These are phyloP conservation scores for Porites australiensis DNA, from an alignment of 64 coral and sea anemone genomes.

Conservation along the genomic window DNA sequence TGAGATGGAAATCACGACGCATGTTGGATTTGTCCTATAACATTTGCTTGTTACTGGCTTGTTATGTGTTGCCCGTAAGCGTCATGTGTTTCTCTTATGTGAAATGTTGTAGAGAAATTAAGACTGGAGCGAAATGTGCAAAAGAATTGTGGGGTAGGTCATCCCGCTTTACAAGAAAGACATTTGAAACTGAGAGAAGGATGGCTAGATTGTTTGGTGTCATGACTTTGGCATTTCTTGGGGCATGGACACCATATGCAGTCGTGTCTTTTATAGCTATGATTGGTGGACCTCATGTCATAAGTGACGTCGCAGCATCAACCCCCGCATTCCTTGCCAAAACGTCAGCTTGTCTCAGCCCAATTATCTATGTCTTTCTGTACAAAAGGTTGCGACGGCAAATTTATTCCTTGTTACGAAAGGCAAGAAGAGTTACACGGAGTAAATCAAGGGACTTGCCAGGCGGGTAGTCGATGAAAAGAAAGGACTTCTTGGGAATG, in stretches of 20 bases:
- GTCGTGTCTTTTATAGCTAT: neutral
- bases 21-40: constrained; percentile 48
- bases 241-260: constrained; percentile 61
- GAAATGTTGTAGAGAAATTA: constrained; percentile 16
- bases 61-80: constrained; percentile 50
- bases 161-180: constrained; percentile 10
- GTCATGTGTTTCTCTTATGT: constrained; percentile 18
- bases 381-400: constrained; percentile 15
- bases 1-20: constrained; percentile 46
- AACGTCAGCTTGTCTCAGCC: constrained; percentile 12
- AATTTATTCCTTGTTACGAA: too few species aligned
- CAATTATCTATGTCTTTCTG: constrained; percentile 39
- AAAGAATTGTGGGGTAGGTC: neutral
- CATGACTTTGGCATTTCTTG: constrained; percentile 16
- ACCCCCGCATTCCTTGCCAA: constrained; percentile 29
- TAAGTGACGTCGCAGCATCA: neutral
- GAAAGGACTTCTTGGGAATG: too few species aligned
- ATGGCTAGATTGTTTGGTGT: neutral
- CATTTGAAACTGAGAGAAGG: neutral
- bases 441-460: too few species aligned
- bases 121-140: neutral
- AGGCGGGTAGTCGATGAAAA: too few species aligned
- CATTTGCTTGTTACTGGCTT: constrained; percentile 50
- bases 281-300: neutral
- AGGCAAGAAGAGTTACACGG: too few species aligned